Conservation (phyloP, 53 echinoderm and acorn worm species). For the Stichopus horrens region DNA sequence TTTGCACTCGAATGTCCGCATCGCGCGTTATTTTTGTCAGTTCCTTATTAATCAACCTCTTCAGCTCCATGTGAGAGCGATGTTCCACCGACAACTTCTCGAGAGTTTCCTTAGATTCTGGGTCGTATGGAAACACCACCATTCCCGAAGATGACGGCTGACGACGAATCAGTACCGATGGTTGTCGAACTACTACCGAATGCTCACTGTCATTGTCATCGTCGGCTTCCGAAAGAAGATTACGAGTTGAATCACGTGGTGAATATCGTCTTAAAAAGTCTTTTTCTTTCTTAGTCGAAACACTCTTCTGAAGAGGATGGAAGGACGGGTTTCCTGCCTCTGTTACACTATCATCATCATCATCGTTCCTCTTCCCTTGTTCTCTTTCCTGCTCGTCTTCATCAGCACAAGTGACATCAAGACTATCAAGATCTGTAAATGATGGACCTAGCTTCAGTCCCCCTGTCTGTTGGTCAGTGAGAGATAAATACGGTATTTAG, state of each 20-base stretch:
- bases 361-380: background rate
- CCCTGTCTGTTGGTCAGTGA: slow-evolving; percentile 5
- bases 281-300: background rate
- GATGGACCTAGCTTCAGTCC: slow-evolving; percentile 24
- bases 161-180: slow-evolving; percentile 31
- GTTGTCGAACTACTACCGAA: background rate
- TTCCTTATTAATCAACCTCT: slow-evolving; percentile 27
- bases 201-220: background rate
- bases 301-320: slow-evolving; percentile 4
- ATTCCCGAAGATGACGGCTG: slow-evolving; percentile 39
- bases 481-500: too few species aligned
- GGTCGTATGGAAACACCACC: slow-evolving; percentile 46
- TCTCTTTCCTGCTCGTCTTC: background rate
- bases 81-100: slow-evolving; percentile 32
- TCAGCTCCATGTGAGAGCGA: slow-evolving; percentile 21
- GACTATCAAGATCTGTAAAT: slow-evolving; percentile 18
- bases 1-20: slow-evolving; percentile 25
- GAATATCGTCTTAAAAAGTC: background rate
- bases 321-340: slow-evolving; percentile 20
- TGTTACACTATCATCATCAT: background rate
- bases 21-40: slow-evolving; percentile 26
- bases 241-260: slow-evolving; percentile 19
- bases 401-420: slow-evolving; percentile 9
- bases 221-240: slow-evolving; percentile 13
- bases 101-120: slow-evolving; percentile 25